phyloP scores from a whole-genome alignment of 2,113 vertebrate genomes.

The Tapirus terrestris region DNA sequence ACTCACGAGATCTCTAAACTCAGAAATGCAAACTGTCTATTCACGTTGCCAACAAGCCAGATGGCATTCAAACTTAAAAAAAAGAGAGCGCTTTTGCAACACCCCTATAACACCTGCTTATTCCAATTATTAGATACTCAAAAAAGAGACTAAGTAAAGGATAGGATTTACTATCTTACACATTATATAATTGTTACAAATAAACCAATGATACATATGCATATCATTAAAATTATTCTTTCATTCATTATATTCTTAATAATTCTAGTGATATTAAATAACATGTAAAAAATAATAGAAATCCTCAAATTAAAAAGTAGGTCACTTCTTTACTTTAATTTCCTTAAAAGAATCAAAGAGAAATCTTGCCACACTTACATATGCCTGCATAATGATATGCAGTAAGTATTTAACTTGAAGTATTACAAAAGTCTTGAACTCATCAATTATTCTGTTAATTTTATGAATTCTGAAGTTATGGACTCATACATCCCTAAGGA shows the following conservation, averaged over 20 bases:
- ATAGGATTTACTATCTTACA: not conserved
- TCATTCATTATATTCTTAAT: not conserved
- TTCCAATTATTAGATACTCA: not conserved
- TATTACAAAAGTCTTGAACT: not conserved
- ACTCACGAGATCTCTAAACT: not conserved
- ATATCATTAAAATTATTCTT: not conserved
- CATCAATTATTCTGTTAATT: not conserved
- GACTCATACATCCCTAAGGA: not conserved
- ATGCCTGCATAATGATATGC: not conserved
- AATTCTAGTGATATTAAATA: not conserved
- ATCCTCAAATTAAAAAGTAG: not conserved
- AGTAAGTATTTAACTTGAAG: not conserved
- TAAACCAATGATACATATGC: not conserved
- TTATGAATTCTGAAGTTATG: not conserved
- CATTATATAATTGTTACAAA: not conserved
- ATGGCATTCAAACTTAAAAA: constrained; percentile 22
- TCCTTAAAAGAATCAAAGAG: not conserved
- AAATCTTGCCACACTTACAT: not conserved
- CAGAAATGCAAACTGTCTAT: not conserved
- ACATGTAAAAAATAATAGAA: not conserved
- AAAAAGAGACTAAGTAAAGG: not conserved
- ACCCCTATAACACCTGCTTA: not conserved
- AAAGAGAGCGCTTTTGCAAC: not conserved
- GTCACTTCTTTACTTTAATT: not conserved
- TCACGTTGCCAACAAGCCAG: constrained; percentile 47